A percentile compares a stretch with the other conserved stretches of the same genome.
These are phyloP conservation scores for Steinernema khuongi DNA, from an alignment of 1,140 invertebrate species.

Conservation along the genomic window DNA sequence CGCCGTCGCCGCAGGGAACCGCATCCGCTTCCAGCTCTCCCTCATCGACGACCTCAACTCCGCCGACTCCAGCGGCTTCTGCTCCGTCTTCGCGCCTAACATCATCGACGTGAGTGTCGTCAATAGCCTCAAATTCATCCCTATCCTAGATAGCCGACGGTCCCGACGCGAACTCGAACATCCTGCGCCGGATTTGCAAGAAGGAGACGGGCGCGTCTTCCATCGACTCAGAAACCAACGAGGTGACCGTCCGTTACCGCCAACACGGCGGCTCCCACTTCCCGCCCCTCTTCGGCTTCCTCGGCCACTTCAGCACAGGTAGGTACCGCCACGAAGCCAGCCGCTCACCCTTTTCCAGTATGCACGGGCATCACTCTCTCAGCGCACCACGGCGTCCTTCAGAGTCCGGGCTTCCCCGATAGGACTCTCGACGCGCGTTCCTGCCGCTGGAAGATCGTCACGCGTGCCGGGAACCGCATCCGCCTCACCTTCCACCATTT, in stretches of 20 bases:
- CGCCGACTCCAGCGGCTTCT: slow-evolving; percentile 46
- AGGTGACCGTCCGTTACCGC: slow-evolving; percentile 43
- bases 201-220: slow-evolving; percentile 37
- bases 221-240: slow-evolving; percentile 43
- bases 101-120: slow-evolving; percentile 40
- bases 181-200: slow-evolving; percentile 44
- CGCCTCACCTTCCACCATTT: slow-evolving; percentile 46
- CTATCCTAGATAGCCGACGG: slow-evolving; percentile 28
- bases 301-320: slow-evolving; percentile 52
- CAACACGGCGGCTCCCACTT: slow-evolving; percentile 50
- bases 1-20: slow-evolving; percentile 50
- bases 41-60: slow-evolving; percentile 48
- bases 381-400: slow-evolving; percentile 37
- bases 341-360: slow-evolving; percentile 32
- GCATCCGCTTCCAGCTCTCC: slow-evolving; percentile 40
- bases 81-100: slow-evolving; percentile 47
- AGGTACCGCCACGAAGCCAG: neutral
- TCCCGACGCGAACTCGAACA: slow-evolving; percentile 2
- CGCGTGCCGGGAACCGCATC: slow-evolving; percentile 37
- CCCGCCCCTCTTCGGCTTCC: slow-evolving; percentile 49
- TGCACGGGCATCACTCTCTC: slow-evolving; percentile 42
- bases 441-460: neutral
- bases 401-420: slow-evolving; percentile 50
- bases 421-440: slow-evolving; percentile 12
- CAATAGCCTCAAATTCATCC: neutral